Conservation (phyloP, 2,888 invertebrate genomes). For the Sinhomidia bicolor region DNA sequence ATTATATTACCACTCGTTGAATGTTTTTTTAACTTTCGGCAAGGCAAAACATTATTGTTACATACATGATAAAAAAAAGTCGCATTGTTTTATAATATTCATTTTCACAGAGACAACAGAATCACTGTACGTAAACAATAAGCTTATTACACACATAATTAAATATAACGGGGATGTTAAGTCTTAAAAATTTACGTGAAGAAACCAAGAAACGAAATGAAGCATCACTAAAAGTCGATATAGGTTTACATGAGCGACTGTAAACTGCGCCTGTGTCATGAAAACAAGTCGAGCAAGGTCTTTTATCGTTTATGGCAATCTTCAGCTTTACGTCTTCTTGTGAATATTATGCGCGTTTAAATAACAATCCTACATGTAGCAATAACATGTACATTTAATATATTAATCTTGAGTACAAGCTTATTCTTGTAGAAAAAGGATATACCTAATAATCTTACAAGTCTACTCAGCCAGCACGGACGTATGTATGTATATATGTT, state of each 20-base stretch:
- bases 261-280: slow-evolving; percentile 9
- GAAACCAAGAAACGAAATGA: slow-evolving; percentile 19
- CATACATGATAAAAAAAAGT: background rate
- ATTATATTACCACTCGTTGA: background rate
- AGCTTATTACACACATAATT: background rate
- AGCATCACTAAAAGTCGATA: background rate
- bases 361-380: too few species aligned
- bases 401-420: background rate
- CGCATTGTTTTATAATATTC: background rate
- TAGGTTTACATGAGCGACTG: background rate
- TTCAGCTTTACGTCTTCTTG: background rate
- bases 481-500: background rate
- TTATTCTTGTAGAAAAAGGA: background rate
- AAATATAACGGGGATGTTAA: background rate
- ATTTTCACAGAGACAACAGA: background rate
- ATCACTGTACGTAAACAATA: background rate
- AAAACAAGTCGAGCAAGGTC: slow-evolving; percentile 71
- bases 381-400: background rate
- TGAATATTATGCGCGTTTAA: background rate
- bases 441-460: too few species aligned
- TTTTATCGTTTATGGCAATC: slow-evolving; percentile 48
- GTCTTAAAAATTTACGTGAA: background rate
- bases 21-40: background rate
- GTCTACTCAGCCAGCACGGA: background rate
- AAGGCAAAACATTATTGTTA: background rate